These are phyloP conservation scores for Dallia pectoralis DNA, from an alignment of 2,797 vertebrate genomes.

Conservation along the genomic window DNA sequence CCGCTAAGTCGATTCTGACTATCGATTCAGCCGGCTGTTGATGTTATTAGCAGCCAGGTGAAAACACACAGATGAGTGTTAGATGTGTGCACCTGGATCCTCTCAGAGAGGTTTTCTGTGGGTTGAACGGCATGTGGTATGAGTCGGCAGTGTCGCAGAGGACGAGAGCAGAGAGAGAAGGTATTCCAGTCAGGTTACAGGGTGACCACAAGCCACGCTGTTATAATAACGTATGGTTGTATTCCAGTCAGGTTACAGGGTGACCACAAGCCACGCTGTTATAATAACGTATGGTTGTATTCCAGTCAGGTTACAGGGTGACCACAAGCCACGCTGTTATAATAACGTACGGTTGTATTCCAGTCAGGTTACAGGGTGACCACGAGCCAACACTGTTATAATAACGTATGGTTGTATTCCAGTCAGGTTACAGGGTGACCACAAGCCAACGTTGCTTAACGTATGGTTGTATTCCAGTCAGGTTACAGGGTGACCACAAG, in stretches of 20 bases:
- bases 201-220: no score
- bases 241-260: conserved; percentile 56
- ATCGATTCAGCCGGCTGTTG: not conserved
- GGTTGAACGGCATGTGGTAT: conserved; percentile 60
- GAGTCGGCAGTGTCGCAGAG: conserved; percentile 71
- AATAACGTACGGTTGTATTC: conserved; percentile 50
- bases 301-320: conserved; percentile 58
- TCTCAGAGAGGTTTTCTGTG: conserved; percentile 46
- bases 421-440: conserved; percentile 60
- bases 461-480: conserved; percentile 57
- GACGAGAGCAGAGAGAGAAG: conserved; percentile 65
- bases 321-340: conserved; percentile 43
- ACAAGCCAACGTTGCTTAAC: conserved; percentile 39
- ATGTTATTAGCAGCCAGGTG: not conserved
- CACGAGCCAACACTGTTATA: conserved; percentile 40
- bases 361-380: conserved; percentile 61
- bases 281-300: conserved; percentile 51
- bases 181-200: conserved; percentile 64
- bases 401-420: conserved; percentile 51
- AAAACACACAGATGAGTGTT: conserved; percentile 23
- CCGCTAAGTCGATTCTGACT: not conserved
- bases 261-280: conserved; percentile 48
- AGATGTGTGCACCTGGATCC: conserved; percentile 30
- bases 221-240: conserved; percentile 50
- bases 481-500: conserved; percentile 55